Conservation (phyloP, 2,888 invertebrate species). For the Chirona hameri region DNA sequence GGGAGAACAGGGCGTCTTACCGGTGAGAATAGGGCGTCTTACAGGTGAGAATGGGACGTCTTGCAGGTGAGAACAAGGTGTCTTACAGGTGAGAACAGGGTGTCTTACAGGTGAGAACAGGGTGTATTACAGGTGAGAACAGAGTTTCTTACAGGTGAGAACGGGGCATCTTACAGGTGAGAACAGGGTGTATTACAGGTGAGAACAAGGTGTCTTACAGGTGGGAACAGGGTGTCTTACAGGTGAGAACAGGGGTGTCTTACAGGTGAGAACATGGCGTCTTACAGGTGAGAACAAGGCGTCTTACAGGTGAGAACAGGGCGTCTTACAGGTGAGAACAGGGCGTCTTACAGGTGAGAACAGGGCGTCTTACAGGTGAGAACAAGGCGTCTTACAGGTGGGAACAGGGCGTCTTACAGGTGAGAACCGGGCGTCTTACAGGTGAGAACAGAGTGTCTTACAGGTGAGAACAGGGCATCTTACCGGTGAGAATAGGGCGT, state of each 20-base stretch:
- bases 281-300: not conserved
- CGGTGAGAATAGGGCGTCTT: not conserved
- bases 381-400: not conserved
- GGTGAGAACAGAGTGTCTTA: not conserved
- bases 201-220: not conserved
- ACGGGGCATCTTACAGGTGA: not conserved
- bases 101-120: not conserved
- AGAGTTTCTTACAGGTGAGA: conserved; percentile 11
- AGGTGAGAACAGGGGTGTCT: not conserved
- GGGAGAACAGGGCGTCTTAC: no score
- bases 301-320: not conserved
- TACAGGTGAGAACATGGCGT: not conserved
- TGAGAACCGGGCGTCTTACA: not conserved
- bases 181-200: not conserved
- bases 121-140: no score
- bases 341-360: no score
- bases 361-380: conserved; percentile 9
- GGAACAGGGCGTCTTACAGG: not conserved
- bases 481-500: not conserved
- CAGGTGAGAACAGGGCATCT: not conserved
- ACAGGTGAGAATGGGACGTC: not conserved
- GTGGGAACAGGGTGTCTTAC: not conserved
- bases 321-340: not conserved
- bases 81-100: not conserved
- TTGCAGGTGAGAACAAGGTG: not conserved